phyloP scores from a whole-genome alignment of 2,888 invertebrate species.

The Drosophila putrida region DNA sequence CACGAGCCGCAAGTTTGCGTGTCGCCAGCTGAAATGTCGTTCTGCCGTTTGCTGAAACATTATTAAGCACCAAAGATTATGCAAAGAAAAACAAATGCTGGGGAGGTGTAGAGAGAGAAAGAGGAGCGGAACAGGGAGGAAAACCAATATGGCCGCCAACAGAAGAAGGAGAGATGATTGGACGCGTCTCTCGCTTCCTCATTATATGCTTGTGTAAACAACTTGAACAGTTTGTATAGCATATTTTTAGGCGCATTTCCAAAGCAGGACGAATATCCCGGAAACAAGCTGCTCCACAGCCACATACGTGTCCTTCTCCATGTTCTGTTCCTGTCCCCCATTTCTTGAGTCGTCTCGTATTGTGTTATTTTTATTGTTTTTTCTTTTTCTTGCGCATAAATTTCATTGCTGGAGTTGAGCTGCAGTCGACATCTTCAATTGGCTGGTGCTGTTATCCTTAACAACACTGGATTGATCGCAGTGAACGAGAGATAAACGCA shows the following conservation, averaged over 20 bases:
- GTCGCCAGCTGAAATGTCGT: slow-evolving; percentile 55
- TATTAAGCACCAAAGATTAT: slow-evolving; percentile 76
- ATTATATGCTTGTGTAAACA: slow-evolving; percentile 69
- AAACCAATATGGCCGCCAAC: slow-evolving; percentile 69
- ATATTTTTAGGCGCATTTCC: slow-evolving; percentile 51
- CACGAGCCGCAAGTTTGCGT: slow-evolving; percentile 73
- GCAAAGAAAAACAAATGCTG: slow-evolving; percentile 68
- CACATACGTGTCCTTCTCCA: slow-evolving; percentile 27
- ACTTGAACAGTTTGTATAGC: slow-evolving; percentile 55
- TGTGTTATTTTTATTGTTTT: slow-evolving; percentile 12
- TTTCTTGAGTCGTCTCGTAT: neutral
- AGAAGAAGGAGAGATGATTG: slow-evolving; percentile 30
- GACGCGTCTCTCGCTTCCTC: slow-evolving; percentile 30
- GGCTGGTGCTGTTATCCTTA: slow-evolving; percentile 25
- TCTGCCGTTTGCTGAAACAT: slow-evolving; percentile 47
- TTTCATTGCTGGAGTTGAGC: slow-evolving; percentile 33
- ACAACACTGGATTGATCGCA: slow-evolving; percentile 12
- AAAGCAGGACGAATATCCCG: slow-evolving; percentile 3
- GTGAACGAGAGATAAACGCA: neutral
- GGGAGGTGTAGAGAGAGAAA: neutral
- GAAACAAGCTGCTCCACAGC: slow-evolving; percentile 15
- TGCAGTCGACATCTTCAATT: slow-evolving; percentile 33
- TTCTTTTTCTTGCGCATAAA: slow-evolving; percentile 28
- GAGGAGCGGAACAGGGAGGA: neutral
- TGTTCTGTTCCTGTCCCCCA: neutral